Conservation (phyloP, 2,888 invertebrate species). For the Dryococelus australis region DNA sequence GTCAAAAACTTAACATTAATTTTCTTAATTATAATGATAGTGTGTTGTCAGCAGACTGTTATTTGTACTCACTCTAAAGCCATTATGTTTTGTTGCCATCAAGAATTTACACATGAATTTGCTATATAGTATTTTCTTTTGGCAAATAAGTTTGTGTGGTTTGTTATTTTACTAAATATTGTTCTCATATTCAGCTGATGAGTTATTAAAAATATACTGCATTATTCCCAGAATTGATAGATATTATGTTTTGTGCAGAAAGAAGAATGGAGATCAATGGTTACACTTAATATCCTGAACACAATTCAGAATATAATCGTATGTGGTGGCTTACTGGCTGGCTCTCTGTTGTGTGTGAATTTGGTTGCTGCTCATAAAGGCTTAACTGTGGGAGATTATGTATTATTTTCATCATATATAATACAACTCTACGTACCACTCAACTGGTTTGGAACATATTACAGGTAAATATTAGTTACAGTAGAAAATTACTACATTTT, state of each 20-base stretch:
- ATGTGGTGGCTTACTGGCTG: slow-evolving; percentile 82
- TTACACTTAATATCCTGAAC: slow-evolving; percentile 90
- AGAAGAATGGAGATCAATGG: slow-evolving; percentile 88
- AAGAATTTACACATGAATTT: too few species aligned
- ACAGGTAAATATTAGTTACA: slow-evolving; percentile 69
- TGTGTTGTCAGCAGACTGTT: too few species aligned
- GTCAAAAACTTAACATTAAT: too few species aligned
- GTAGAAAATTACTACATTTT: background rate
- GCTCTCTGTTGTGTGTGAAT: slow-evolving; percentile 88
- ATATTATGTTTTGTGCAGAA: slow-evolving; percentile 63
- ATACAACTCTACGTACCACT: slow-evolving; percentile 94
- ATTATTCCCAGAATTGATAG: background rate
- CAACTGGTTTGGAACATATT: slow-evolving; percentile 98
- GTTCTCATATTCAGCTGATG: too few species aligned
- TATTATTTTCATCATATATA: slow-evolving; percentile 93
- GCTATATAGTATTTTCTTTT: too few species aligned
- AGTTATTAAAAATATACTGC: too few species aligned
- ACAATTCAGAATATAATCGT: slow-evolving; percentile 91
- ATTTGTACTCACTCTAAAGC: too few species aligned
- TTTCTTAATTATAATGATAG: too few species aligned
- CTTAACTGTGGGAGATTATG: slow-evolving; percentile 93
- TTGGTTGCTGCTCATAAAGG: slow-evolving; percentile 75
- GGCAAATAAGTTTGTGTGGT: too few species aligned
- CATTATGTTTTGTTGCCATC: too few species aligned
- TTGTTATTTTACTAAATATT: too few species aligned